Base-by-base conservation (phyloP, 92 coral and sea anemone species). In the Siderastrea siderea region DNA sequence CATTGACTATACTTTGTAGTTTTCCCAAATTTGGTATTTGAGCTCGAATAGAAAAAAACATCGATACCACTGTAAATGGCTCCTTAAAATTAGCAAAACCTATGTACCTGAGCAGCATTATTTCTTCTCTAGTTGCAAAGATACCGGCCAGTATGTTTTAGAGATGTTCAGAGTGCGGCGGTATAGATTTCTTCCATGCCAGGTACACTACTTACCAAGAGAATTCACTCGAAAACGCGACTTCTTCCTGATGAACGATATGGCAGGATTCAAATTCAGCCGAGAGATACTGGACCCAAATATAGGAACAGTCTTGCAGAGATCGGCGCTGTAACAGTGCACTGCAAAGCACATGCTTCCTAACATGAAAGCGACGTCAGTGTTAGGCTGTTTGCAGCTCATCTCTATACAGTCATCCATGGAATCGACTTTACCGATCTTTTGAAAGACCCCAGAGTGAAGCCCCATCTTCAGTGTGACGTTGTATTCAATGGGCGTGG, bases 341-440 rank as follows among this genome's bases (percentile, higher is more conserved):
- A 97, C 99, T 47, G 99, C 90, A 81, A 94, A 97, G 78, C 99
- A 97, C 71, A 96, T 94, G 58, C 91, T 92, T 0, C 99, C 99
- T 73, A 97, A 87, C 99, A 97, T 97, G 77, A 97, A 97, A 26
- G 98, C 99, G 75, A 94, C 99, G 72, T 97, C 99, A n/a, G 92
- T 88, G 46, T 92, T 83, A 49, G 60, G 80, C 19, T 96, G 94
- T 66, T 92, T 96, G 75, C 99, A 97, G 84, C 95, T 87, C 93
- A 95, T 66, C 88, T 97, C 99, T 63, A 97, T 95, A 62, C 99
- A 97, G 77, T 97, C 99, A 55, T 97, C 99, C 99, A 97, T 97
- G 15, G 92, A 77, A 17, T 94, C 98, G 10, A 95, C 99, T 47
- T 88, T 93, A 51, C 98, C 99, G 38, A 97, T 85, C 86, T 94